Percentiles rank a stretch among this genome's conserved stretches.
Conservation (phyloP, 2,113 vertebrate genomes). For the Cavia porcellus region DNA sequence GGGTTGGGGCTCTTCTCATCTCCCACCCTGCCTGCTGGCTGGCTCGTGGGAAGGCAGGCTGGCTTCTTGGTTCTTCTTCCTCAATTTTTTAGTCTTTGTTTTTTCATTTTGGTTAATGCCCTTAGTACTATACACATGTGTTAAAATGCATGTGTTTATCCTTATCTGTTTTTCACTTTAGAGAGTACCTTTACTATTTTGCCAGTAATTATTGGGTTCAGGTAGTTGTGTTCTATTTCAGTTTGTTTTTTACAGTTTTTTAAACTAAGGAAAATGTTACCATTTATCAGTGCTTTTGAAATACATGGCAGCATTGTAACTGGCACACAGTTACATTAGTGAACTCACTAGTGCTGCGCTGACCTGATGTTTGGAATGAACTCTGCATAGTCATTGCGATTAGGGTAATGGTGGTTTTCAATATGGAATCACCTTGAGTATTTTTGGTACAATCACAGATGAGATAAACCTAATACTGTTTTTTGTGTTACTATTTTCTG, state of each 20-base stretch:
- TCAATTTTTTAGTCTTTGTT: background rate
- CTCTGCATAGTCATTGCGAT: background rate
- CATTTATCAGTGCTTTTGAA: background rate
- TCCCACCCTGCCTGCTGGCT: too few relatives aligned
- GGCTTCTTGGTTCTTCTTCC: too few relatives aligned
- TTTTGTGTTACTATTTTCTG: background rate
- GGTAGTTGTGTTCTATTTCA: conserved; percentile 23
- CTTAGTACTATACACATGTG: background rate
- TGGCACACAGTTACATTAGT: background rate
- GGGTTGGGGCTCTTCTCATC: too few relatives aligned
- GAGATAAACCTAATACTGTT: background rate
- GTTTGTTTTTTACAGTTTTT: background rate
- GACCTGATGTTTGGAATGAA: background rate
- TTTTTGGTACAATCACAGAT: background rate
- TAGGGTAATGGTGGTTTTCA: background rate
- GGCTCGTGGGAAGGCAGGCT: too few relatives aligned
- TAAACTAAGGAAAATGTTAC: background rate
- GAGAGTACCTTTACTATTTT: conserved; percentile 34
- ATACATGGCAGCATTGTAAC: background rate
- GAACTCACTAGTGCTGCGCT: background rate
- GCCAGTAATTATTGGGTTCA: background rate
- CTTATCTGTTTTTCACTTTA: conserved; percentile 14
- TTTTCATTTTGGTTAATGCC: background rate
- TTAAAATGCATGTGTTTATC: background rate
- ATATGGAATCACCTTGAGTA: background rate